These are phyloP conservation scores for Laterallus jamaicensis DNA, from an alignment of 2,113 vertebrate species.

Conservation along the genomic window DNA sequence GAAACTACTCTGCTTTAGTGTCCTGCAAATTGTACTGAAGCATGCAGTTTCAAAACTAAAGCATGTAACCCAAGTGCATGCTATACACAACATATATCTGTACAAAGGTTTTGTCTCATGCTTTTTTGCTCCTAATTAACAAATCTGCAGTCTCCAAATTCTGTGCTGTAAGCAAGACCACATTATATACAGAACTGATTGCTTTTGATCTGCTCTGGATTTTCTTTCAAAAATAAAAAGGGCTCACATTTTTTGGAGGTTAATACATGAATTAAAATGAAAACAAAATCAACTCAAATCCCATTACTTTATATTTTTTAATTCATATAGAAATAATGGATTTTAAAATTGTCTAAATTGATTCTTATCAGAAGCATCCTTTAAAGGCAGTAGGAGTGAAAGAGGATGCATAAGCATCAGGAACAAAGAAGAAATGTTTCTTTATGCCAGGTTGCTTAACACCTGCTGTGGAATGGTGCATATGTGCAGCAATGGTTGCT, in stretches of 20 bases:
- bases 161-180: neutral
- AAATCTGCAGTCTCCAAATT: neutral
- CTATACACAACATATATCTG: conserved; percentile 11
- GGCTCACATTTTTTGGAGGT: neutral
- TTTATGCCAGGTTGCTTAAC: neutral
- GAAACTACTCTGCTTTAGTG: conserved; percentile 38
- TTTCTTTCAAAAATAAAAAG: neutral
- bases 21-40: conserved; percentile 65
- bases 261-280: neutral
- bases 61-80: conserved; percentile 68
- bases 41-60: conserved; percentile 66
- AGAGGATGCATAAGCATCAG: neutral
- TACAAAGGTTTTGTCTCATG: neutral
- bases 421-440: neutral
- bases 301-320: neutral
- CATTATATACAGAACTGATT: neutral
- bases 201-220: neutral
- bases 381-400: neutral
- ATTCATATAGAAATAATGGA: neutral
- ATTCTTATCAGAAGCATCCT: neutral
- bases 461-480: neutral
- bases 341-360: neutral
- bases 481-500: neutral
- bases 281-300: neutral
- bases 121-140: conserved; percentile 44